These are phyloP conservation scores for Bergia puertoricense DNA, from an alignment of 92 coral and sea anemone genomes.

Conservation along the genomic window DNA sequence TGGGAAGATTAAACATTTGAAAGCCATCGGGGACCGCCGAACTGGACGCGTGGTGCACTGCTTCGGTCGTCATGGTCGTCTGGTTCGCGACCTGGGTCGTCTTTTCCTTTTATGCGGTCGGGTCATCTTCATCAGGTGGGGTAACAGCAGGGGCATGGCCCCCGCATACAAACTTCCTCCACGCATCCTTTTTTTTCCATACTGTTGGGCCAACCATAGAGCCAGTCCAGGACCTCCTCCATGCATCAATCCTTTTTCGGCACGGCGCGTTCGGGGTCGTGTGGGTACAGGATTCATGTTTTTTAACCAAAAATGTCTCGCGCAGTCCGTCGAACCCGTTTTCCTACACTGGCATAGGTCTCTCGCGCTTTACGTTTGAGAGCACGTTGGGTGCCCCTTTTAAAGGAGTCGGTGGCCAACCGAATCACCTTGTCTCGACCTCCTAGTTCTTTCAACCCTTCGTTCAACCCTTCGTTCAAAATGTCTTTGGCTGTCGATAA, in stretches of 20 bases:
- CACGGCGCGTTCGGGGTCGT: slow-evolving; percentile 4
- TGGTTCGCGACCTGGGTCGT: background rate
- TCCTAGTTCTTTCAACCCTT: background rate
- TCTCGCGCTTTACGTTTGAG: slow-evolving; percentile 13
- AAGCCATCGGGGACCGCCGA: background rate
- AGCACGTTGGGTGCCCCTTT: background rate
- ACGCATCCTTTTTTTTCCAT: background rate
- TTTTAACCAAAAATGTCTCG: slow-evolving; percentile 9
- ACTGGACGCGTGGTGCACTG: background rate
- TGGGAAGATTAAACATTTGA: slow-evolving; percentile 10
- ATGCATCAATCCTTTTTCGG: background rate
- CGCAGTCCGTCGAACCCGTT: background rate
- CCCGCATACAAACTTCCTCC: background rate
- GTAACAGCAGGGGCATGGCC: background rate
- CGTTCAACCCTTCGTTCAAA: slow-evolving; percentile 1
- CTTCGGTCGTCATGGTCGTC: background rate
- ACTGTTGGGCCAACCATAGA: background rate
- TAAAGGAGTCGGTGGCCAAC: slow-evolving; percentile 11
- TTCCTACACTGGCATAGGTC: background rate
- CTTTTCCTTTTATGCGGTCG: slow-evolving; percentile 6
- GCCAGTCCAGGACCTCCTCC: background rate
- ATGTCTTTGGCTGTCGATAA: background rate
- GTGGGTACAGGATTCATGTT: background rate
- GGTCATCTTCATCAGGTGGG: background rate
- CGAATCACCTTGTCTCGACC: slow-evolving; percentile 12